Evolutionary conservation across 2,888 invertebrate species (phyloP).

Genomic region (Criorhina ranunculi): DNA sequence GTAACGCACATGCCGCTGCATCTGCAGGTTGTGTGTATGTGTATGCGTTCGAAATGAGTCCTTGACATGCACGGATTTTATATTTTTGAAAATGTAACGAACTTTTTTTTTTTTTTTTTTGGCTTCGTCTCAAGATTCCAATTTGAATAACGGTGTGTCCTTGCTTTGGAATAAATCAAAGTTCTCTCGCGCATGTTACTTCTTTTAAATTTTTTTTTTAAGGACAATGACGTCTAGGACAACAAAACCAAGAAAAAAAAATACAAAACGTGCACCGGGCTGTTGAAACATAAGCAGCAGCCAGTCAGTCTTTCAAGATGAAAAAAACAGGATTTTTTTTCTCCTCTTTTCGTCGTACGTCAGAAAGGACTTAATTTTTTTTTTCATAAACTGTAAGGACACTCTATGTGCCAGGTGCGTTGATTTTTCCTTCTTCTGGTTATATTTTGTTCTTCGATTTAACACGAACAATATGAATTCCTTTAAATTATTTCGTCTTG

Average conservation of each 20-base stretch:
- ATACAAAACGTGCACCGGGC: conserved; percentile 47
- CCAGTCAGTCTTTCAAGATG: conserved; percentile 45
- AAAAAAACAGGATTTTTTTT: conserved; percentile 41
- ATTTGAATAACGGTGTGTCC: conserved; percentile 57
- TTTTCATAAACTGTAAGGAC: conserved; percentile 53
- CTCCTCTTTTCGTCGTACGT: no score
- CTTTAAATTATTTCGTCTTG: conserved; percentile 32
- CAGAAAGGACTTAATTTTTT: no score
- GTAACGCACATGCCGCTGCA: conserved; percentile 72
- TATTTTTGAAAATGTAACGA: conserved; percentile 54
- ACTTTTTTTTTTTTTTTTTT: conserved; percentile 6
- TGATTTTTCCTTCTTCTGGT: conserved; percentile 38
- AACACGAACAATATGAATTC: conserved; percentile 74
- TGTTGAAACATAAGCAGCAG: conserved; percentile 25
- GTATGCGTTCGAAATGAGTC: conserved; percentile 13
- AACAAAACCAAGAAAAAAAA: neutral
- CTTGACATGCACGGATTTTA: neutral
- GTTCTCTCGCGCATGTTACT: neutral
- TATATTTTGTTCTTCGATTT: conserved; percentile 64
- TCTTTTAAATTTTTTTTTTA: conserved; percentile 9
- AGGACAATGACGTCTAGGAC: conserved; percentile 35
- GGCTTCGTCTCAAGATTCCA: neutral
- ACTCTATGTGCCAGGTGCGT: conserved; percentile 69
- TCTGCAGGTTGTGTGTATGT: conserved; percentile 69
- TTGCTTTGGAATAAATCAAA: conserved; percentile 27